Evolutionary conservation across 2,113 vertebrate species (phyloP).

Genomic region (Microcebus lehilahytsara): DNA sequence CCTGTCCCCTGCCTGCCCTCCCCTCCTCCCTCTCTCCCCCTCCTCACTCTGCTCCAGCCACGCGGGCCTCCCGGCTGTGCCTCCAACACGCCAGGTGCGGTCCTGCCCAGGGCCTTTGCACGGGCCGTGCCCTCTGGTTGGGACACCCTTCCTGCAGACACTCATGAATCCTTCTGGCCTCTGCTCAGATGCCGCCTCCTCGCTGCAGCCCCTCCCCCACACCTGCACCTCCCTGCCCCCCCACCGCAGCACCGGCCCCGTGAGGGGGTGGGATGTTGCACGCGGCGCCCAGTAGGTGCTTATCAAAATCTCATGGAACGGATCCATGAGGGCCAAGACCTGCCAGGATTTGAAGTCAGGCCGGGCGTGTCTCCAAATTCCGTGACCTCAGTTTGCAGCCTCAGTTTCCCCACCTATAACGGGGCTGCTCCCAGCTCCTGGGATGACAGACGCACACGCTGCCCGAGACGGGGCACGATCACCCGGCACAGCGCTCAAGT

Average conservation of each 20-base stretch:
- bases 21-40: neutral
- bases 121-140: neutral
- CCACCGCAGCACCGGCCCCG: neutral
- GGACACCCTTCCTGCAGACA: neutral
- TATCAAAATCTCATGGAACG: neutral
- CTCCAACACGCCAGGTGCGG: neutral
- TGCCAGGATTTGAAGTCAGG: neutral
- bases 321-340: neutral
- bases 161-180: neutral
- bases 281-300: neutral
- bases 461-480: neutral
- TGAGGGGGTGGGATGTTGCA: too few species aligned
- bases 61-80: neutral
- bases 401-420: neutral
- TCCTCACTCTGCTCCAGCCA: neutral
- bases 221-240: neutral
- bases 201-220: too few species aligned
- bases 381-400: neutral
- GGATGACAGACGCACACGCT: too few species aligned
- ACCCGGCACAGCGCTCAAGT: too few species aligned
- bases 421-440: neutral
- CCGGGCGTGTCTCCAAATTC: neutral
- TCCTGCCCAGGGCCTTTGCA: conserved; percentile 13
- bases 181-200: neutral
- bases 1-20: neutral